A percentile compares a stretch with the other conserved stretches of the same genome.
Evolutionary conservation across 2,888 invertebrate genomes (phyloP).

Genomic region (Tortricodes alternella): DNA sequence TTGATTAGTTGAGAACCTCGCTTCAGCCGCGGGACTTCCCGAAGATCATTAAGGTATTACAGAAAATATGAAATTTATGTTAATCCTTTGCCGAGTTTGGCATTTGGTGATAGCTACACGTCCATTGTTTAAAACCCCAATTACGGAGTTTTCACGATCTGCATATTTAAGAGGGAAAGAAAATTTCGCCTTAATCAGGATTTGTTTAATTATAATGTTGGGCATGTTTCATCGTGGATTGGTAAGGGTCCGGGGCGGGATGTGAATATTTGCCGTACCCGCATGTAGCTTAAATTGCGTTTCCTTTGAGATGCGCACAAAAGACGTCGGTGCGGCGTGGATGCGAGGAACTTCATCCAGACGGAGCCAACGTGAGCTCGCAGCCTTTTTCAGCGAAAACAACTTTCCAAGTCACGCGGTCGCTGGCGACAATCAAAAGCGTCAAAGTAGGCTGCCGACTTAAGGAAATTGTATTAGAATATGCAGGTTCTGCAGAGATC

Average conservation of each 20-base stretch:
- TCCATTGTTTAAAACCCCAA: conserved; percentile 42
- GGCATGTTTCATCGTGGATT: conserved; percentile 41
- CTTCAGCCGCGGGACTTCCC: conserved; percentile 9
- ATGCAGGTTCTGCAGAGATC: conserved; percentile 13
- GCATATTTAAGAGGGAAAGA: conserved; percentile 44
- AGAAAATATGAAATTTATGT: conserved; percentile 41
- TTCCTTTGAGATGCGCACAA: conserved; percentile 66
- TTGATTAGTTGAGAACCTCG: conserved; percentile 22
- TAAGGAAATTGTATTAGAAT: conserved; percentile 27
- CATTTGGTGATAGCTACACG: conserved; percentile 42
- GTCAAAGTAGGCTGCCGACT: conserved; percentile 41
- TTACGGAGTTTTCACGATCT: conserved; percentile 62
- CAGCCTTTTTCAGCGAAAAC: conserved; percentile 56
- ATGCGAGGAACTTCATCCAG: conserved; percentile 58
- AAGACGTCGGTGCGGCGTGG: conserved; percentile 48
- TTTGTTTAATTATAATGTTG: conserved; percentile 51
- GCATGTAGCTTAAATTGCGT: conserved; percentile 74
- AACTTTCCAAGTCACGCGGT: conserved; percentile 50
- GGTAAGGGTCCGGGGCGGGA: conserved; percentile 44
- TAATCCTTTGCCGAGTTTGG: conserved; percentile 43
- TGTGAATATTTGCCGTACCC: conserved; percentile 65
- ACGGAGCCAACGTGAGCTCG: conserved; percentile 47
- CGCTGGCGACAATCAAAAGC: conserved; percentile 49
- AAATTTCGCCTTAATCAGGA: conserved; percentile 50
- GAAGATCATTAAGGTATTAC: conserved; percentile 31